phyloP scores from a whole-genome alignment of 2,113 vertebrate species.

The Seriola quinqueradiata region DNA sequence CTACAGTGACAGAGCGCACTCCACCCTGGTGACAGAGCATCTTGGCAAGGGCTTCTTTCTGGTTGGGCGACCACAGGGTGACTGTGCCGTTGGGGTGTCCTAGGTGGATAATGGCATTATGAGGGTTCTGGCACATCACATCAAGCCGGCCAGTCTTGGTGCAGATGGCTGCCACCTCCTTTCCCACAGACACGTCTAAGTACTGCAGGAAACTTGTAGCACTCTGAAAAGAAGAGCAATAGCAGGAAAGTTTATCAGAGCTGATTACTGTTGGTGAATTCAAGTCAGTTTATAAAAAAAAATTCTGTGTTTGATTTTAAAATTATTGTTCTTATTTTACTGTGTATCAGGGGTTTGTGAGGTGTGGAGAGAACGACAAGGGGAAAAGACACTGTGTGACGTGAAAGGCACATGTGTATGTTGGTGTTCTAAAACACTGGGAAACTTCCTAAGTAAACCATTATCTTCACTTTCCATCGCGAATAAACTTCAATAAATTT shows the following conservation, averaged over 20 bases:
- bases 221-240: conserved; percentile 79
- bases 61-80: conserved; percentile 91
- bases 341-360: neutral
- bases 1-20: conserved; percentile 88
- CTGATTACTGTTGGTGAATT: neutral
- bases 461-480: neutral
- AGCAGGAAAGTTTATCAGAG: neutral
- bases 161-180: conserved; percentile 86
- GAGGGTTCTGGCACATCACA: conserved; percentile 91
- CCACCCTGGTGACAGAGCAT: conserved; percentile 91
- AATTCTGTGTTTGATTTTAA: neutral
- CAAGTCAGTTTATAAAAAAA: neutral
- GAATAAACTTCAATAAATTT: neutral
- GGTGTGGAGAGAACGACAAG: neutral
- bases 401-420: too few species aligned
- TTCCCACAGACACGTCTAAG: conserved; percentile 91
- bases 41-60: conserved; percentile 90
- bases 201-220: conserved; percentile 92
- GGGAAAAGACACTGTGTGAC: too few species aligned
- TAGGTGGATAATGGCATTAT: conserved; percentile 90
- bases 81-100: conserved; percentile 90
- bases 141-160: conserved; percentile 88
- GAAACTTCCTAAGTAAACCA: neutral
- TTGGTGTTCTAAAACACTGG: too few species aligned
- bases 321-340: neutral